A percentile compares a stretch with the other conserved stretches of the same genome.
Conservation (phyloP, 2,797 vertebrate genomes). For the Glyptemys insculpta region DNA sequence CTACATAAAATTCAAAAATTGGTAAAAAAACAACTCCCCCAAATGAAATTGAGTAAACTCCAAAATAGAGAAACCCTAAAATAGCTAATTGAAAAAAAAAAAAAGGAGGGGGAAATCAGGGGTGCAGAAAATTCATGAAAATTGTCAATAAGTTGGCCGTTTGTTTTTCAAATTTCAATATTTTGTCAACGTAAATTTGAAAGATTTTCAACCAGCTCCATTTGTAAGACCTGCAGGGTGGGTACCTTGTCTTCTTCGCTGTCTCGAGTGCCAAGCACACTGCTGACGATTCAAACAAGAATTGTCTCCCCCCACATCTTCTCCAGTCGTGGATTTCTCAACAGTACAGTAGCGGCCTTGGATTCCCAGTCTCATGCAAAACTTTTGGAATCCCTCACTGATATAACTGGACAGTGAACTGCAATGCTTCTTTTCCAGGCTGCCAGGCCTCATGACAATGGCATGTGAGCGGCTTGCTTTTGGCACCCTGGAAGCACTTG, state of each 20-base stretch:
- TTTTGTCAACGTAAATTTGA: background rate
- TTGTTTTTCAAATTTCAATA: background rate
- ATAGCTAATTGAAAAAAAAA: background rate
- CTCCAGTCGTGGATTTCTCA: background rate
- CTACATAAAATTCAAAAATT: background rate
- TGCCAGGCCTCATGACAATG: background rate
- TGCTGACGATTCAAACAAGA: fast-evolving
- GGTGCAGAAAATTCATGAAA: background rate
- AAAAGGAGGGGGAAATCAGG: background rate
- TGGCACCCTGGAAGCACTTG: background rate
- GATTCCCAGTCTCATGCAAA: background rate
- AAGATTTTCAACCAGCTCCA: background rate
- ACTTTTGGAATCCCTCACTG: background rate
- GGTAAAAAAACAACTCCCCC: background rate
- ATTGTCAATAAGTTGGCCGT: fast-evolving
- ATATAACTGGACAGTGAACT: background rate
- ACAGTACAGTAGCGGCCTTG: fast-evolving
- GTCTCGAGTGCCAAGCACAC: background rate
- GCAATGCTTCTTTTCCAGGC: background rate
- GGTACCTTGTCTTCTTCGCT: background rate
- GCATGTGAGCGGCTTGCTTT: background rate
- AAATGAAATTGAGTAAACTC: no score
- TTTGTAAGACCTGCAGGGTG: background rate
- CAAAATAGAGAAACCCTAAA: background rate
- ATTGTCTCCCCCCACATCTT: background rate